phyloP scores from a whole-genome alignment of 2,797 vertebrate genomes.

The Microctenopoma stevenorrisi region DNA sequence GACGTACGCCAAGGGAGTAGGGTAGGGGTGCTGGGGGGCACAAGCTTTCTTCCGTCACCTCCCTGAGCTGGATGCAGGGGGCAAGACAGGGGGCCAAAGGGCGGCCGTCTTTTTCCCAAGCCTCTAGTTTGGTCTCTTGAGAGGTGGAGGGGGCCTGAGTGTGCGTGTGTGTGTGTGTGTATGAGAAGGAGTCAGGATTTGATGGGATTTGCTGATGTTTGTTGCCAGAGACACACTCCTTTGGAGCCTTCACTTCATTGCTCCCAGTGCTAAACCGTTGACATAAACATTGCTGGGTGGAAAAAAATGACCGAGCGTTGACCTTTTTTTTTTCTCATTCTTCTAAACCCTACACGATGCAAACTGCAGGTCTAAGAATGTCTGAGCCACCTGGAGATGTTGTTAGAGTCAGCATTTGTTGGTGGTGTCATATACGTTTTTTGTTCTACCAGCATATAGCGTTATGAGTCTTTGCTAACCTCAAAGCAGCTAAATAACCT shows the following conservation, averaged over 20 bases:
- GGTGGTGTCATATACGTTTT: slow-evolving; percentile 25
- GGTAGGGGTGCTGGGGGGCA: slow-evolving; percentile 67
- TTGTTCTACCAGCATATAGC: slow-evolving; percentile 15
- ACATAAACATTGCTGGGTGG: slow-evolving; percentile 81
- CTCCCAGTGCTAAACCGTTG: slow-evolving; percentile 76
- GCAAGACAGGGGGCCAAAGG: slow-evolving; percentile 76
- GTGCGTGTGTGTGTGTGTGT: slow-evolving; percentile 38
- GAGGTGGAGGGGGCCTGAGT: slow-evolving; percentile 59
- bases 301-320: slow-evolving; percentile 75
- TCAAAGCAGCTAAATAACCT: slow-evolving; percentile 58
- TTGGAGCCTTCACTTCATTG: slow-evolving; percentile 70
- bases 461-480: slow-evolving; percentile 65
- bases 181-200: slow-evolving; percentile 72
- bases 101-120: slow-evolving; percentile 87
- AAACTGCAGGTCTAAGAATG: slow-evolving; percentile 35
- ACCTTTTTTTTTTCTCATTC: slow-evolving; percentile 54
- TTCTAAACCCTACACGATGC: slow-evolving; percentile 39
- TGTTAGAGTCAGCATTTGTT: slow-evolving; percentile 41
- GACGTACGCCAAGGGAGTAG: slow-evolving; percentile 74
- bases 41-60: slow-evolving; percentile 82
- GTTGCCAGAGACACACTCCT: slow-evolving; percentile 83
- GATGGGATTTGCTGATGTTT: slow-evolving; percentile 86
- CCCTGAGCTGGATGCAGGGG: slow-evolving; percentile 76
- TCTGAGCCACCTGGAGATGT: slow-evolving; percentile 65
- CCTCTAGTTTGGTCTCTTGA: slow-evolving; percentile 75